These are phyloP conservation scores for Holothuria leucospilota DNA, from an alignment of 53 echinoderm and acorn worm genomes.

Conservation along the genomic window DNA sequence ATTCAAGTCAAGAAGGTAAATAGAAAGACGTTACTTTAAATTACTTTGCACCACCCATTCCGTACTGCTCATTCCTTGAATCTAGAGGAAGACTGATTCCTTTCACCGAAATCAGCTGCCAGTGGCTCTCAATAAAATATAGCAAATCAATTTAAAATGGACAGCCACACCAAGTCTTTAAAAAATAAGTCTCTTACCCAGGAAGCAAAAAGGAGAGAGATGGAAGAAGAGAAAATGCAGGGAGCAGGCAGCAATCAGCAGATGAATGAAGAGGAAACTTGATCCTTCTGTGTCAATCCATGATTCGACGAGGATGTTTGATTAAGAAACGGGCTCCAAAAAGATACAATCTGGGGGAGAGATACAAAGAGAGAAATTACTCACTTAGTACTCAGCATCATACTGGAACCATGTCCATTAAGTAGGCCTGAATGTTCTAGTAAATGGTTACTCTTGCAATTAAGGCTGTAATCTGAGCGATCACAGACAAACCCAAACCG, in stretches of 20 bases:
- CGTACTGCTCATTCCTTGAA: background rate
- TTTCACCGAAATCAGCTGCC: conserved; percentile 10
- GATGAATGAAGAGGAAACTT: conserved; percentile 12
- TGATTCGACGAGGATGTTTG: conserved; percentile 37
- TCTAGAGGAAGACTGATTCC: background rate
- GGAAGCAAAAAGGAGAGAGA: conserved; percentile 5
- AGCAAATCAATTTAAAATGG: conserved; percentile 32
- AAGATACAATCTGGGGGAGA: conserved; percentile 35
- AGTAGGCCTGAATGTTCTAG: conserved; percentile 31
- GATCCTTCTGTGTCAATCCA: conserved; percentile 41
- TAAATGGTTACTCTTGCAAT: conserved; percentile 21
- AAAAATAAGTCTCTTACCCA: conserved; percentile 26
- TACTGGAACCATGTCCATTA: conserved; percentile 33
- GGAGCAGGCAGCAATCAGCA: conserved; percentile 30
- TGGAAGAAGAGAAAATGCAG: background rate
- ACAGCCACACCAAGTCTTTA: conserved; percentile 10
- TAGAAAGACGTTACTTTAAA: conserved; percentile 5
- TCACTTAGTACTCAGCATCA: conserved; percentile 15
- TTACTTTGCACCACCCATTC: background rate
- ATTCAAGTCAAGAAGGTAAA: background rate
- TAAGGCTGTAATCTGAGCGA: conserved; percentile 24
- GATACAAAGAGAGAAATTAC: conserved; percentile 19
- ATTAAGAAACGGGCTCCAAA: conserved; percentile 28
- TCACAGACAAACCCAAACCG: conserved; percentile 2
- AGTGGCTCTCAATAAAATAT: conserved; percentile 16